Conservation (phyloP, 2,797 vertebrate species). For the Spinus pinus region DNA sequence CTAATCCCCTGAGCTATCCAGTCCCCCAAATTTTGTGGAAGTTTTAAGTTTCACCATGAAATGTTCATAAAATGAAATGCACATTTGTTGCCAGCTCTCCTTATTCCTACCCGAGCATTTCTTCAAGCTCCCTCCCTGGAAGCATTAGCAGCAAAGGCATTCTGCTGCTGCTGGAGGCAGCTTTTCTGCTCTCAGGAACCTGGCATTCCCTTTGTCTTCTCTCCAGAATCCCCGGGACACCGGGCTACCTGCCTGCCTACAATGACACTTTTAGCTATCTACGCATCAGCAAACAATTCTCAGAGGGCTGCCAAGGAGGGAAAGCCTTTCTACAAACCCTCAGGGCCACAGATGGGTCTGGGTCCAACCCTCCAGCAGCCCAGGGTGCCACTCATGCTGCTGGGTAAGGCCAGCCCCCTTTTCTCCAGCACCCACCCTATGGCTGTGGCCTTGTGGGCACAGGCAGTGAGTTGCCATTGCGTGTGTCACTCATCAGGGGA, state of each 20-base stretch:
- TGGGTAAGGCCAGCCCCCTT: not conserved
- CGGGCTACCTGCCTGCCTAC: fast-evolving
- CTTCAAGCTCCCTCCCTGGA: slow-evolving; percentile 3
- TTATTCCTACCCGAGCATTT: slow-evolving; percentile 26
- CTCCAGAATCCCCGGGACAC: not conserved
- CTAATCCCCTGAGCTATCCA: slow-evolving; percentile 68
- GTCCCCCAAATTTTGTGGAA: slow-evolving; percentile 68
- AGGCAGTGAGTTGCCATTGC: fast-evolving
- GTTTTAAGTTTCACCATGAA: slow-evolving; percentile 74
- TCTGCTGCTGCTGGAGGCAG: not conserved
- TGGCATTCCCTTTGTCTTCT: fast-evolving
- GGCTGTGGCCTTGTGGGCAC: not conserved
- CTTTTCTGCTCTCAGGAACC: not conserved
- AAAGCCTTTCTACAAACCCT: not conserved
- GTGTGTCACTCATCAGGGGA: not conserved
- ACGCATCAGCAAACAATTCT: not conserved
- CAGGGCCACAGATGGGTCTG: not conserved
- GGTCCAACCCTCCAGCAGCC: not conserved
- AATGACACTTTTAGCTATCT: not conserved
- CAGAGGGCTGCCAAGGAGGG: not conserved
- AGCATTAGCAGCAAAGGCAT: not conserved
- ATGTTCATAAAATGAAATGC: slow-evolving; percentile 70
- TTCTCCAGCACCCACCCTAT: not conserved
- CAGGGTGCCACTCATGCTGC: not conserved
- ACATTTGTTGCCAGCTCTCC: slow-evolving; percentile 65